These are phyloP conservation scores for Girardinichthys multiradiatus DNA, from an alignment of 2,113 vertebrate genomes.

Conservation along the genomic window DNA sequence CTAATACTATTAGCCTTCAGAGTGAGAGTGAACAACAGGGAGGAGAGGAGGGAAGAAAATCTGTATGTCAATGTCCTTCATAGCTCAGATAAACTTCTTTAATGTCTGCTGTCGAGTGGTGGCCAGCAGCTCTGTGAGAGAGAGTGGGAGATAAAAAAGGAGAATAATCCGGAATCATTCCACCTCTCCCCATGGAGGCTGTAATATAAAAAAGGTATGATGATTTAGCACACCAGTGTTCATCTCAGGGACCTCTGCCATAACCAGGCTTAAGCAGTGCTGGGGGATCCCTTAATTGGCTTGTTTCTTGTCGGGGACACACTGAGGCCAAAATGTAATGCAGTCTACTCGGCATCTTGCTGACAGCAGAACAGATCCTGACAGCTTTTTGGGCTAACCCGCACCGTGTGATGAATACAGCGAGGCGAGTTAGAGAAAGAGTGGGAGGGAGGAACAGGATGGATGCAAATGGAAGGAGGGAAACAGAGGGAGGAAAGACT, in stretches of 20 bases:
- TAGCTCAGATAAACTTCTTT: slow-evolving; percentile 64
- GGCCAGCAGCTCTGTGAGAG: slow-evolving; percentile 38
- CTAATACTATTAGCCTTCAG: slow-evolving; percentile 65
- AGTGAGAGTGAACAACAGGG: slow-evolving; percentile 47
- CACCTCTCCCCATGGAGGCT: slow-evolving; percentile 61
- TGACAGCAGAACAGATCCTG: slow-evolving; percentile 72
- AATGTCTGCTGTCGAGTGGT: slow-evolving; percentile 58
- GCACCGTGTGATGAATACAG: slow-evolving; percentile 58
- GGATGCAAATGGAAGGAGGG: slow-evolving; percentile 48
- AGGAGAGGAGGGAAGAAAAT: slow-evolving; percentile 40
- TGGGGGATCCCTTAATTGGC: slow-evolving; percentile 81
- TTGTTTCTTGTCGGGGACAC: slow-evolving; percentile 81
- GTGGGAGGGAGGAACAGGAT: slow-evolving; percentile 25
- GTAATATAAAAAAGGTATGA: slow-evolving; percentile 71
- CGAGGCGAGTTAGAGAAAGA: slow-evolving; percentile 35
- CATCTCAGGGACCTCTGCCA: slow-evolving; percentile 79
- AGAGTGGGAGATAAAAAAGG: slow-evolving; percentile 11
- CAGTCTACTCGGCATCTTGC: slow-evolving; percentile 72
- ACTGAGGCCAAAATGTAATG: slow-evolving; percentile 75
- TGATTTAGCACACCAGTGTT: slow-evolving; percentile 73
- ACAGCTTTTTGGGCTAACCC: slow-evolving; percentile 71
- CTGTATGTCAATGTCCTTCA: slow-evolving; percentile 63
- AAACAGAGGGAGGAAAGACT: slow-evolving; percentile 43
- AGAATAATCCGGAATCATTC: slow-evolving; percentile 68
- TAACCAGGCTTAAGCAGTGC: slow-evolving; percentile 79